These are phyloP conservation scores for Nebria brevicollis DNA, from an alignment of 2,888 invertebrate genomes.

Conservation along the genomic window DNA sequence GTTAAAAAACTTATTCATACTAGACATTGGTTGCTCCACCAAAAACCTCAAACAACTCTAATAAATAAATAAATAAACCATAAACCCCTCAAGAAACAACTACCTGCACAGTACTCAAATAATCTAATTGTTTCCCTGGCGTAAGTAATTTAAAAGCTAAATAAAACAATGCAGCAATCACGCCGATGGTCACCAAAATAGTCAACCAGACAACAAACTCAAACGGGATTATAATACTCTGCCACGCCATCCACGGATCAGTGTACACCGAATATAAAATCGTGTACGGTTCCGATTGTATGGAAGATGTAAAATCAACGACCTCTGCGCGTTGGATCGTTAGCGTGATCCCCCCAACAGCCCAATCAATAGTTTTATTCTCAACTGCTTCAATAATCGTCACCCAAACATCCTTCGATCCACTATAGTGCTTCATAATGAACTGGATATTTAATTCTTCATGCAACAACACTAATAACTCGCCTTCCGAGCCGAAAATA, in stretches of 20 bases:
- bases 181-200: not conserved
- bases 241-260: constrained; percentile 36
- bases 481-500: constrained; percentile 32
- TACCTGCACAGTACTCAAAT: constrained; percentile 16
- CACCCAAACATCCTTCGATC: constrained; percentile 7
- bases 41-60: constrained; percentile 33
- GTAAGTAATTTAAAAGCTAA: not conserved
- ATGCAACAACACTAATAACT: constrained; percentile 11
- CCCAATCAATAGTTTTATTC: constrained; percentile 26
- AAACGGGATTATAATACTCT: constrained; percentile 26
- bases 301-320: constrained; percentile 22
- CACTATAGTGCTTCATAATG: not conserved
- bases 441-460: constrained; percentile 20
- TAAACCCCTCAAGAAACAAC: not conserved
- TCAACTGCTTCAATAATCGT: constrained; percentile 13
- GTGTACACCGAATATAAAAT: constrained; percentile 27
- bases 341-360: constrained; percentile 29
- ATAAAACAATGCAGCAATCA: constrained; percentile 23
- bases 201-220: constrained; percentile 27
- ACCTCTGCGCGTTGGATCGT: not conserved
- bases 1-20: constrained; percentile 10
- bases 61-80: not conserved
- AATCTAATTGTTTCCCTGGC: not conserved
- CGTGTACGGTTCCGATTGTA: constrained; percentile 23
- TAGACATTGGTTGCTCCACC: constrained; percentile 28